Evolutionary conservation across 2,797 vertebrate genomes (phyloP), one percentile per base, ranked within the genome.

Genomic region (Myoxocephalus aenaeus): DNA sequence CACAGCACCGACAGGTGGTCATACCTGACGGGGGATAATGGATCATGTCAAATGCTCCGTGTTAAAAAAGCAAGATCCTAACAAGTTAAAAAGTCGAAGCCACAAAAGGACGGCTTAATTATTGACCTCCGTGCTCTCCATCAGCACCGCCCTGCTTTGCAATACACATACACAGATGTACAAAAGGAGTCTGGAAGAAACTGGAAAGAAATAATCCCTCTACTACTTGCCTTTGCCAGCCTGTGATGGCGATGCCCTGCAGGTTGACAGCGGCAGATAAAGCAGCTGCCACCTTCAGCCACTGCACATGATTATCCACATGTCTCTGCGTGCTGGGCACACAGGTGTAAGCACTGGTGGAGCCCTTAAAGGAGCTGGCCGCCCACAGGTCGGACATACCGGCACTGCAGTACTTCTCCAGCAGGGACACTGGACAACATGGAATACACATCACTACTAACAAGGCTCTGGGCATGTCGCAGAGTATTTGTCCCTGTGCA

Each of bases 341-440:
- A 20, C 94, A 95, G 66, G 97, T 97, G 85, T 92, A 93, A 0
- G 94, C 96, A 12, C 93, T 93, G 0, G 97, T 99, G 77, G 97
- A 97, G 68, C 98, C 98, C 94, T 99, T 99, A 78, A 99, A 99
- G 80, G 97, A 96, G 70, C 98, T 98, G 53, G 98, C 98, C 0
- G 95, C 95, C 98, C 98, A 99, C 73, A 98, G 90, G 58, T 95
- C 94, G 13, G 89, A 73, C 84, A 99, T 96, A 54, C 97, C 96
- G 0, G 96, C 96, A 34, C 87, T 84, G 12, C 2, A 86, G 85
- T 98, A 99, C 83, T 96, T 97, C 78, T 97, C 95, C 77, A 99
- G 78, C 59, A 98, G 94, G 34, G 85, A 93, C 73, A 96, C 98
- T 99, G 87, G 58, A 64, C 20, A 13, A 61, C 50, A 65, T 6